Evolutionary conservation across 2,888 invertebrate genomes (phyloP), one percentile per base, ranked within the genome.

Genomic region (Nowickia ferox): DNA sequence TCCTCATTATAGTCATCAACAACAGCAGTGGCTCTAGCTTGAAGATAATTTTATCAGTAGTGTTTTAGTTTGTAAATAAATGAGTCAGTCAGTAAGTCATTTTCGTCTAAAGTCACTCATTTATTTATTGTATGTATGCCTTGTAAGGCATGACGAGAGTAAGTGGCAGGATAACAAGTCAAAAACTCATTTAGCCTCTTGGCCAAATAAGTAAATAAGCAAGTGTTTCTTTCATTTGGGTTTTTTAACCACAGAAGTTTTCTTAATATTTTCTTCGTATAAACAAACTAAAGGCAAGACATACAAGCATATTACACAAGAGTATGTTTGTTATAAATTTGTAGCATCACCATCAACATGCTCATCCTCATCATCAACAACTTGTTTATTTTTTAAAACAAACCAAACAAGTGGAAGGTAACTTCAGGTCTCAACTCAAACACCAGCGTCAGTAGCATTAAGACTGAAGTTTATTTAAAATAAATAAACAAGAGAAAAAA

Each of bases 181-280:
- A 88, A 87, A 88, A 89, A 89, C 88, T 88, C 88, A 89, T 89
- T 89, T 89, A 89, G 88, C 87, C 88, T 88, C 87, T 88, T 89
- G 87, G 88, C 87, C 88, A 89, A 89, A 89, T 71, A 72, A 79
- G 79, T 72, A 79, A 71, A 88, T 89, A 87, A 86, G 87, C 86
- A 87, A 79, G 85, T 83, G 88, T 80, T 87, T 83, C 66, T 78
- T 76, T 68, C 59, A 42, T 74, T 69, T 44, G 10, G 19, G 72
- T 71, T 76, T 72, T 61, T 22, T 40, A 63, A n/a, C 59, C 48
- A 61, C 48, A 59, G 48, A 48, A 48, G 13, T 63, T 72, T 40
- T 57, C 17, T 57, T 65, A 30, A 40, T 46, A n/a, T 46, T 57
- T 30, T 51, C 51, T 59, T 78, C 17, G 44, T 15, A 53, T 15